Base-by-base conservation (phyloP, 2,888 invertebrate genomes). In the Tupiocoris notatus region DNA sequence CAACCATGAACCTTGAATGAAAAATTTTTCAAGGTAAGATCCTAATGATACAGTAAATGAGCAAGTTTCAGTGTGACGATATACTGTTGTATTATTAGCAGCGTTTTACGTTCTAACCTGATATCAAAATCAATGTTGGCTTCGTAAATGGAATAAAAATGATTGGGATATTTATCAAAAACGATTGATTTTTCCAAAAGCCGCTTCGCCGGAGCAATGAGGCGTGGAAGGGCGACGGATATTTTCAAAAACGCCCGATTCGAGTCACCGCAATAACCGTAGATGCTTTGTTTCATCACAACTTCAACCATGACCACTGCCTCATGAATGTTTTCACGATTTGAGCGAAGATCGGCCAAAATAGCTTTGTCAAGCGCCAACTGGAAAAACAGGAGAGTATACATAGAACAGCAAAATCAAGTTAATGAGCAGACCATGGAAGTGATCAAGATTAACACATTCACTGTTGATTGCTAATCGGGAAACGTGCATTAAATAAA, bases 71-170 rank as follows among this genome's bases (percentile, higher is more conserved):
- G n/a, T n/a, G n/a, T n/a, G n/a, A n/a, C n/a, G n/a, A n/a, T n/a
- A n/a, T n/a, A n/a, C n/a, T n/a, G n/a, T n/a, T n/a, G n/a, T n/a
- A n/a, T n/a, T n/a, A n/a, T n/a, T n/a, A n/a, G n/a, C n/a, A n/a
- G n/a, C n/a, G n/a, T n/a, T n/a, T n/a, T n/a, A n/a, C n/a, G n/a
- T n/a, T n/a, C n/a, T n/a, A 56, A 90, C 89, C 92, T 88, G 81
- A 98, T 95, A 86, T 99, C 98, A 86, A 96, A 97, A 85, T 99
- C 99, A 80, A 99, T 94, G 84, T 99, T 99, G 62, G 93, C 92
- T 85, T 99, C 99, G 85, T 91, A 94, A 74, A 89, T 86, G 68
- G 84, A 86, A 82, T 90, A 91, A 23, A 84, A 83, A 82, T 89
- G 88, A 79, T 86, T 84, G 76, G 86, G 85, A 78, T 89, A 86